These are phyloP conservation scores for Enteromius argenteus DNA, from an alignment of 2,797 vertebrate species.

Conservation along the genomic window DNA sequence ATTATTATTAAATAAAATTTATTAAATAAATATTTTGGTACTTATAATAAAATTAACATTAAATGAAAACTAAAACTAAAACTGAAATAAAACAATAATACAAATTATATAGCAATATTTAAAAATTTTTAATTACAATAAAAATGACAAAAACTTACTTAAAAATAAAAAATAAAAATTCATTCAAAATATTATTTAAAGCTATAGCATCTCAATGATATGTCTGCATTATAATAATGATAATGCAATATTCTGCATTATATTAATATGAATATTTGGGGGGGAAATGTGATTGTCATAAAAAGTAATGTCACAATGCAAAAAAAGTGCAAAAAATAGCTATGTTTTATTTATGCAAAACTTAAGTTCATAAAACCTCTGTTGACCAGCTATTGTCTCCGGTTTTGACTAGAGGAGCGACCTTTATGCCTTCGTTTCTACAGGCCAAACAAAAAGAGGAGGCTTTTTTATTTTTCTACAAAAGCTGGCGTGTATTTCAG, in stretches of 20 bases:
- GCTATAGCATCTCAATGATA: not conserved
- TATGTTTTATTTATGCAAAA: conserved; percentile 16
- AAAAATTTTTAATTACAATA: not conserved
- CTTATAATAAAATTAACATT: not conserved
- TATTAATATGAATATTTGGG: not conserved
- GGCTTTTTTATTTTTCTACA: not conserved
- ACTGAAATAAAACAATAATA: not conserved
- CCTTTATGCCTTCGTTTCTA: not conserved
- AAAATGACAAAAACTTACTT: not conserved
- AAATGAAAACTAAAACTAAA: not conserved
- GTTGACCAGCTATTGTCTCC: not conserved
- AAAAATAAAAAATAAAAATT: not conserved
- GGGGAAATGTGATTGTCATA: not conserved
- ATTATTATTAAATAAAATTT: not conserved
- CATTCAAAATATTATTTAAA: not conserved
- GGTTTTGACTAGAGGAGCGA: conserved; percentile 8
- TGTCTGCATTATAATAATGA: not conserved
- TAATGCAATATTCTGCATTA: not conserved
- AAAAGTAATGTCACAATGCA: not conserved
- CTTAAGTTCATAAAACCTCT: not conserved
- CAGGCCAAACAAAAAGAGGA: conserved; percentile 16
- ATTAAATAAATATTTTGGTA: not conserved
- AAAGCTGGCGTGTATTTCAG: conserved; percentile 2
- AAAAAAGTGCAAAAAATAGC: not conserved
- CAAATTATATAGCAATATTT: not conserved